Percentiles rank a stretch among this genome's conserved stretches.
Conservation (phyloP, 2,888 invertebrate genomes). For the Pemphredon lugubris region DNA sequence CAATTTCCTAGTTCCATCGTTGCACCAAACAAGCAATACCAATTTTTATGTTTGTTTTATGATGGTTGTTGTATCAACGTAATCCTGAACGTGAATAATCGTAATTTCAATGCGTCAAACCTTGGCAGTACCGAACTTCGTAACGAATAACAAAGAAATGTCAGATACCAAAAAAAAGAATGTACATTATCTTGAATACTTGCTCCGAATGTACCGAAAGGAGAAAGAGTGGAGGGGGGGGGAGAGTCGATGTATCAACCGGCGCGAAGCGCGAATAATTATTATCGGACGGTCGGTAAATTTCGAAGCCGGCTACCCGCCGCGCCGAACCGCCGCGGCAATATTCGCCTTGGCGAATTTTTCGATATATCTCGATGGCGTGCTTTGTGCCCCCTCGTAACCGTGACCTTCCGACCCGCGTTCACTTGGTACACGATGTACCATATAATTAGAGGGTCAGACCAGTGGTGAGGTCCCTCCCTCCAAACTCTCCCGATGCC, state of each 20-base stretch:
- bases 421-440: conserved; percentile 70
- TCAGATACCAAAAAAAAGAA: not conserved
- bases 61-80: too few relatives aligned
- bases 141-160: too few relatives aligned
- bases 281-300: conserved; percentile 59
- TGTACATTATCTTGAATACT: not conserved
- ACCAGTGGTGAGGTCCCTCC: conserved; percentile 60
- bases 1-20: too few relatives aligned
- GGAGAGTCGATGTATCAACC: too few relatives aligned
- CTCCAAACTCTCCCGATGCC: conserved; percentile 52
- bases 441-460: conserved; percentile 80
- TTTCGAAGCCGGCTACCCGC: conserved; percentile 62
- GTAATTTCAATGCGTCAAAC: too few relatives aligned
- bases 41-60: too few relatives aligned
- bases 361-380: conserved; percentile 72
- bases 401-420: conserved; percentile 76
- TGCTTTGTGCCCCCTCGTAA: conserved; percentile 68
- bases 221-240: too few relatives aligned
- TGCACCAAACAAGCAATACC: too few relatives aligned
- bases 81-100: too few relatives aligned
- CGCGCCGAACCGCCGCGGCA: conserved; percentile 43
- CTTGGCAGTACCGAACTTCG: too few relatives aligned
- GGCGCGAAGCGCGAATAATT: conserved; percentile 55
- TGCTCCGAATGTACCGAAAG: not conserved
- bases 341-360: too few relatives aligned